phyloP scores from a whole-genome alignment of 2,888 invertebrate species.

The Tromatobia lineatoria region DNA sequence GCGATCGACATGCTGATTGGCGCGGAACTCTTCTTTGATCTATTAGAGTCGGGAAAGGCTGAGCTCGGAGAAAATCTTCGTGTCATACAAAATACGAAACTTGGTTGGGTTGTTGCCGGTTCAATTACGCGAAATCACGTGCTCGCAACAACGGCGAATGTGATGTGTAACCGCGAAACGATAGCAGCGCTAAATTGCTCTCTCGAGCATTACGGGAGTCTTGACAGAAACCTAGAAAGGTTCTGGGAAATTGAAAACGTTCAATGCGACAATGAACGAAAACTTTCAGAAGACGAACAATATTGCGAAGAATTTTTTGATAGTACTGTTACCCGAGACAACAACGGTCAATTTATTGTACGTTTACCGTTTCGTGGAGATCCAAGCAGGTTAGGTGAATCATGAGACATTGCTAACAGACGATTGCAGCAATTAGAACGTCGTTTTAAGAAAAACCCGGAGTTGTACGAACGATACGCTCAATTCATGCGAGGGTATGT shows the following conservation, averaged over 20 bases:
- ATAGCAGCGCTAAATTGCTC: constrained; percentile 9
- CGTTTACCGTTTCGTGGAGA: constrained; percentile 33
- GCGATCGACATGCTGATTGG: constrained; percentile 47
- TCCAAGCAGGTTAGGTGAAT: constrained; percentile 65
- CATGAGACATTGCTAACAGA: constrained; percentile 60
- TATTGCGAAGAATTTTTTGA: constrained; percentile 47
- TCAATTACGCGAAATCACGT: constrained; percentile 15
- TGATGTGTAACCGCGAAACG: not conserved
- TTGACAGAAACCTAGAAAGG: constrained; percentile 28
- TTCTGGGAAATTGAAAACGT: constrained; percentile 51
- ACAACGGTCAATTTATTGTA: constrained; percentile 27
- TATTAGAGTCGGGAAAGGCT: not conserved
- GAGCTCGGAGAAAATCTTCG: not conserved
- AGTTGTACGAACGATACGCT: constrained; percentile 61
- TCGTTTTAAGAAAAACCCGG: constrained; percentile 54
- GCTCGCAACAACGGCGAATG: not conserved
- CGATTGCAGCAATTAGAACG: constrained; percentile 70
- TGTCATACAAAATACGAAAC: not conserved
- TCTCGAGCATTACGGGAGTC: not conserved
- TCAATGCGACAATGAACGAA: not conserved
- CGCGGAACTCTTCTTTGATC: constrained; percentile 13
- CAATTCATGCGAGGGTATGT: constrained; percentile 71
- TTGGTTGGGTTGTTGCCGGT: constrained; percentile 53
- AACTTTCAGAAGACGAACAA: constrained; percentile 13
- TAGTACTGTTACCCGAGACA: not conserved